Percentiles rank a stretch among this genome's conserved stretches.
phyloP scores from a whole-genome alignment of 2,888 invertebrate species.

The Eutolmus rufibarbis region DNA sequence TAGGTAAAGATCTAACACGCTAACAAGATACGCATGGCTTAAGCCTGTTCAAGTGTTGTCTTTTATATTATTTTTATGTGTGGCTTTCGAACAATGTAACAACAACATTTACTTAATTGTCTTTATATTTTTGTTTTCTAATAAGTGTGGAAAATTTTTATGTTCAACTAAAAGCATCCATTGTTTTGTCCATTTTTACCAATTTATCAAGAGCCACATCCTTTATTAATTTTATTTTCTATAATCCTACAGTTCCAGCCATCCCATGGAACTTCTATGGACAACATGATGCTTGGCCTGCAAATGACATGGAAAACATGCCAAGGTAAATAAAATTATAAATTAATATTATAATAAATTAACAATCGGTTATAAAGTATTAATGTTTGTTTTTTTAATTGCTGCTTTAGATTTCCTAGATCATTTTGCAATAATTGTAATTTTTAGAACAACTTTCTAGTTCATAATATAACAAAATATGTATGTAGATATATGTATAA shows the following conservation, averaged over 20 bases:
- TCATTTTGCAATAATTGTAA: no score
- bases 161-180: neutral
- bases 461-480: no score
- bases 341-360: no score
- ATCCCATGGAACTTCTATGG: slow-evolving; percentile 62
- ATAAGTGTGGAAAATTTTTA: neutral
- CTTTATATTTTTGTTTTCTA: neutral
- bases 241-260: slow-evolving; percentile 58
- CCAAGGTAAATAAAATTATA: slow-evolving; percentile 54
- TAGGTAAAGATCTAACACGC: neutral
- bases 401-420: no score
- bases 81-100: neutral
- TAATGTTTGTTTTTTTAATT: no score
- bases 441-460: no score
- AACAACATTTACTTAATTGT: neutral
- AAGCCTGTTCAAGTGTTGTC: neutral
- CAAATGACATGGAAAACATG: slow-evolving; percentile 59
- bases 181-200: neutral
- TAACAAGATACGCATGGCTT: neutral
- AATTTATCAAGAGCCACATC: neutral
- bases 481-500: no score
- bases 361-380: no score
- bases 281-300: slow-evolving; percentile 59
- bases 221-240: neutral
- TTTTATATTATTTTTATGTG: neutral